Percentiles rank a stretch among this genome's conserved stretches.
These are phyloP conservation scores for Heteromormyrus szaboi DNA, from an alignment of 2,797 vertebrate genomes.

Conservation along the genomic window DNA sequence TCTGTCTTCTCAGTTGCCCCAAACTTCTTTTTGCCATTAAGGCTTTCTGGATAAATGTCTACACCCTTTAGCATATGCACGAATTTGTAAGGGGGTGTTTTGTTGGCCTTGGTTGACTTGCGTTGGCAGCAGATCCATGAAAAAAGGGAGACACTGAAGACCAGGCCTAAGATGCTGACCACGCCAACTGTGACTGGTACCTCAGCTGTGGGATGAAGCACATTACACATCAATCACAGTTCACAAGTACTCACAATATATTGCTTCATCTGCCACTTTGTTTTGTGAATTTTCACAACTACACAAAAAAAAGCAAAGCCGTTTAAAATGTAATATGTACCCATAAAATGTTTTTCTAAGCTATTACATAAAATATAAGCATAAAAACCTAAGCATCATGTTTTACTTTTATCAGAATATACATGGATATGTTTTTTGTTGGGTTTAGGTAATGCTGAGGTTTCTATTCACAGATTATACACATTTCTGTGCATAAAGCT, in stretches of 20 bases:
- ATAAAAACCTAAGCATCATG: not conserved
- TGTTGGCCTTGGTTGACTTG: conserved; percentile 85
- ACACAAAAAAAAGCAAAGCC: not conserved
- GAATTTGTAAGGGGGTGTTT: conserved; percentile 93
- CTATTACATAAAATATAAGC: not conserved
- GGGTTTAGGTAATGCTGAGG: not conserved
- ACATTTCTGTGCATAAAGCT: not conserved
- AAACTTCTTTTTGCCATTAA: conserved; percentile 89
- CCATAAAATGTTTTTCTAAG: not conserved
- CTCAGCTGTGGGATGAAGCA: conserved; percentile 65
- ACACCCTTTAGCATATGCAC: conserved; percentile 97
- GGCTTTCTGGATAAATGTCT: conserved; percentile 92
- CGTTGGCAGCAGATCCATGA: conserved; percentile 98
- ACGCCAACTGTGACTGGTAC: conserved; percentile 85
- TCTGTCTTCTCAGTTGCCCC: conserved; percentile 67
- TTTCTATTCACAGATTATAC: not conserved
- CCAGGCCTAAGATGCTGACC: conserved; percentile 88
- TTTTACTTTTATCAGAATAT: not conserved
- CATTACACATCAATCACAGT: not conserved
- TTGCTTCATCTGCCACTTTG: not conserved
- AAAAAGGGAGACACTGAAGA: conserved; percentile 91
- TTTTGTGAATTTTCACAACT: not conserved
- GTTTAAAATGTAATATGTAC: not conserved
- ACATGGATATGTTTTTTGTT: not conserved
- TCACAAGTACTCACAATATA: not conserved